Base-by-base conservation (phyloP, 2,113 vertebrate species). In the Tragelaphus buxtoni region DNA sequence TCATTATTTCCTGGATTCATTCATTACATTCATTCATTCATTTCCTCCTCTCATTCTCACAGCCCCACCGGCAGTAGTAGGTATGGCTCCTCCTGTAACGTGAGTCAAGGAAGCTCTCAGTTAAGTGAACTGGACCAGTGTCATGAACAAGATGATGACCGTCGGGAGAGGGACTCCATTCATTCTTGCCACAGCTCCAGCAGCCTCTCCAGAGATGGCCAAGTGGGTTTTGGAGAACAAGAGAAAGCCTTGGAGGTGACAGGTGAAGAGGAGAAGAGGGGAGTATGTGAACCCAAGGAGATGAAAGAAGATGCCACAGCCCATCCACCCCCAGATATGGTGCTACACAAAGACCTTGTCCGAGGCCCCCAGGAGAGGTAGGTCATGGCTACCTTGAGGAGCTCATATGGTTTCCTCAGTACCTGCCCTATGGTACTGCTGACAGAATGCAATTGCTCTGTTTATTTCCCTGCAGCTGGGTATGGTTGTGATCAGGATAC, bases 31-130 rank as follows among this genome's bases (percentile, higher is more conserved):
- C 42, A 42, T 42, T 42, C 42, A 42, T 42, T 42, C 42, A 42
- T 42, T 42, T 42, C 42, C 98, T 96, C 3, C 58, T 98, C 89
- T 91, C 42, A 35, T 92, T 94, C 97, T 98, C 98, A 86, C 98
- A 99, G 99, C 98, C 99, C 99, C 83, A 99, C 98, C 98, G 99
- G 99, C 98, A 99, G 99, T 98, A 99, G 99, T 98, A 99, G 98
- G 96, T 99, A 99, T 51, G 99, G 99, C 82, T 99, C 99, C 74
- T 99, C 99, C 69, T 99, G 99, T 97, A 99, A 99, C 95, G 98
- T 99, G 97, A 99, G 99, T 98, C 99, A 99, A 98, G 99, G 98
- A 88, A 99, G 99, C 98, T 99, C 99, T 96, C 99, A 99, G 92
- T 98, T 99, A 51, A 99, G 99, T 91, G 99, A 99, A 97, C 98